Evolutionary conservation across 2,797 vertebrate species (phyloP), one percentile per base, ranked within the genome.

Genomic region (Lagorchestes hirsutus): DNA sequence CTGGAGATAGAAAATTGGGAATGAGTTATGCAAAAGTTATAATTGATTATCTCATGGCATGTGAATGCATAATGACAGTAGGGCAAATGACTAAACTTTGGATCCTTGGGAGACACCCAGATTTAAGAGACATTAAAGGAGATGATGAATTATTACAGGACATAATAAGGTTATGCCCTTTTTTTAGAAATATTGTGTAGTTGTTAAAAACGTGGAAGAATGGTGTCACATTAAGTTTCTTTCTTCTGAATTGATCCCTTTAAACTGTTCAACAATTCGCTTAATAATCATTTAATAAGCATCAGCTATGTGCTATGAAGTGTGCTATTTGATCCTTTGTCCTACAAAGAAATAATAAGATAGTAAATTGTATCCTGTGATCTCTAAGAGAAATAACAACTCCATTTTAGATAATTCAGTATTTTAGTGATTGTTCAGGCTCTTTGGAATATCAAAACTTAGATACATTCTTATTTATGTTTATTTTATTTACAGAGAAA

Each of bases 401-500:
- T 18, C 31, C 1, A 28, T 59, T 93, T 91, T 91, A 95, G 93
- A 95, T 96, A 91, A 96, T 1, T 67, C 34, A 16, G 13, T 16
- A 67, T 67, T n/a, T 67, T n/a, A 34, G 11, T 67, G 59, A 67
- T 67, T 34, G 59, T 4, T 34, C 31, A 34, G 31, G 95, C 29
- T 95, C 58, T 94, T 91, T 62, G 55, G n/a, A 94, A 57, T 90
- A 54, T 56, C 54, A 92, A 94, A 31, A 97, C 97, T 95, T 97
- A 31, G 67, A 93, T 95, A 96, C 90, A 96, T 90, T 96, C 34
- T 96, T 55, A 94, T 96, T 97, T 97, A 87, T 94, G 94, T 96
- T 96, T 96, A 97, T 94, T 96, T 97, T 96, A 96, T 96, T 96
- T 90, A 58, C 93, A 58, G 94, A 96, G 90, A 92, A 95, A n/a